Conservation (phyloP, 2,113 vertebrate genomes). For the Sebastes fasciatus region DNA sequence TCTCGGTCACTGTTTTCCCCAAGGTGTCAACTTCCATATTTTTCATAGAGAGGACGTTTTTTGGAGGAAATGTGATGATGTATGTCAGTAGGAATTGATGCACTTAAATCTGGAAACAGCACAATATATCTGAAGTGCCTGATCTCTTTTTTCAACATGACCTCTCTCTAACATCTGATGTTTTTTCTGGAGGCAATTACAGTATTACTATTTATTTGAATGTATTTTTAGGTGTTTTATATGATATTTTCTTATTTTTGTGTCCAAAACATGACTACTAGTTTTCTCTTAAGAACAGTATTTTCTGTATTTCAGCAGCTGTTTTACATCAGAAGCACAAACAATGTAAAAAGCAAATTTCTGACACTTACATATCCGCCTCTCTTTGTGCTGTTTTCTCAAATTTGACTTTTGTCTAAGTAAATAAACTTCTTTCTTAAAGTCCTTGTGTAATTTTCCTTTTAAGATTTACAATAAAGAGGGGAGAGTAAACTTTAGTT, state of each 20-base stretch:
- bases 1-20: conserved; percentile 44
- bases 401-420: conserved; percentile 9
- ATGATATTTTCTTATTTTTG: conserved; percentile 38
- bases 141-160: conserved; percentile 34
- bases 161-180: conserved; percentile 38
- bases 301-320: conserved; percentile 23
- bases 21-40: conserved; percentile 65
- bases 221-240: conserved; percentile 63
- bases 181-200: conserved; percentile 40
- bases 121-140: conserved; percentile 56
- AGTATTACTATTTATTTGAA: conserved; percentile 80
- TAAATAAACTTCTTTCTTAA: conserved; percentile 45
- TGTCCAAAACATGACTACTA: conserved; percentile 76
- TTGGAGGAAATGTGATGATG: conserved; percentile 23
- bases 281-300: conserved; percentile 38
- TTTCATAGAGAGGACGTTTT: conserved; percentile 28
- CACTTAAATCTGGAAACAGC: conserved; percentile 63
- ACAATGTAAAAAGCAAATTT: neutral
- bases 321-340: conserved; percentile 46
- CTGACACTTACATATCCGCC: neutral
- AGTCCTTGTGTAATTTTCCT: neutral
- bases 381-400: conserved; percentile 25
- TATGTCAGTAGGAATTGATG: conserved; percentile 35
- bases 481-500: neutral
- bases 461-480: neutral